Base-by-base conservation (phyloP, 2,888 invertebrate species). In the Athrips mouffetella region DNA sequence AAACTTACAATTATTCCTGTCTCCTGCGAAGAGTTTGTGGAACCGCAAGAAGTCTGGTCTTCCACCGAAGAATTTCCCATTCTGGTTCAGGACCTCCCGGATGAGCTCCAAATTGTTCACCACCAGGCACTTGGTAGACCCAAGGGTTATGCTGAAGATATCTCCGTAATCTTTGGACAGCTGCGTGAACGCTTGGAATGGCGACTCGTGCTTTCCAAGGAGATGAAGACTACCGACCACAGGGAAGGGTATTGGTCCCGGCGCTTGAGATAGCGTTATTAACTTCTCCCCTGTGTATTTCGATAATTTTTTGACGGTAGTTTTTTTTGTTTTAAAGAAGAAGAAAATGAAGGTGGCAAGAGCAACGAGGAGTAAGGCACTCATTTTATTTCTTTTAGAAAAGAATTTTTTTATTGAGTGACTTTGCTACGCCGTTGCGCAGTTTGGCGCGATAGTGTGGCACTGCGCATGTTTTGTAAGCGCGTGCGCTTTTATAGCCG, bases 1-100 rank as follows among this genome's bases (percentile, higher is more conserved):
- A 50, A 76, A 93, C 96, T 95, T 80, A 96, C 96, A 96, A 73
- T 96, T 95, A 78, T 95, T 94, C 48, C 95, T 89, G 79, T 96
- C 93, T 25, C 95, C 95, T 21, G 94, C 95, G 74, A 96, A 96
- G 6, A 96, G 91, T 57, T 92, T 91, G 67, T 95, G 93, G 73
- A 94, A 96, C 13, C 96, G 86, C 58, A 93, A 73, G 74, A 96
- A 96, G 71, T 96, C 92, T 0, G 96, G 96, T 7, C 96, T 89
- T 8, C 95, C 94, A 1, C 94, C 95, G 76, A 96, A 96, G 63
- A 93, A 92, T 54, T 92, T 92, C 3, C 95, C 95, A 65, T 94
- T 94, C 52, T 93, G 91, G 68, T 94, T 94, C 18, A 95, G 83
- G 42, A 95, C 94, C 68, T 94, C 94, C 52, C 92, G 90, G 56